phyloP scores from a whole-genome alignment of 2,888 invertebrate species.

The Drosophila paramelanica region DNA sequence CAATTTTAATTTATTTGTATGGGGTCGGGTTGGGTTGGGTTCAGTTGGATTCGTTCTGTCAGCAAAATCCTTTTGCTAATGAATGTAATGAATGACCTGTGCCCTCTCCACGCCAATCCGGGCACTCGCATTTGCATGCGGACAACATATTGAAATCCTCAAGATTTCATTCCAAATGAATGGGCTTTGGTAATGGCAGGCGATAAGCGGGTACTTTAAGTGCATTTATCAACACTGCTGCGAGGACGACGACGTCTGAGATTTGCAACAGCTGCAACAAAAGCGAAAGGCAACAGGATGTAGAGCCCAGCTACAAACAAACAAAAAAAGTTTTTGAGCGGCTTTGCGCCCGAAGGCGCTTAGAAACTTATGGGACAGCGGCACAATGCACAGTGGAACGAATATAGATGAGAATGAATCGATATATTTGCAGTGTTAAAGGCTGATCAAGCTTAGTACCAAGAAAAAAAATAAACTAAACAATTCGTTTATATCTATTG shows the following conservation, averaged over 20 bases:
- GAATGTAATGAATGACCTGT: conserved; percentile 41
- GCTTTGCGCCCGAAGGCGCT: conserved; percentile 53
- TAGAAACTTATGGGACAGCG: conserved; percentile 37
- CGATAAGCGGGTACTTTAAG: conserved; percentile 41
- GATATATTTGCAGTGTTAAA: not conserved
- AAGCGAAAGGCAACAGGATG: conserved; percentile 17
- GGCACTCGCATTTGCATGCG: conserved; percentile 45
- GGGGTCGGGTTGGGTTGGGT: conserved; percentile 11
- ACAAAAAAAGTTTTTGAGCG: conserved; percentile 53
- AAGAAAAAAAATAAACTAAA: too few relatives aligned
- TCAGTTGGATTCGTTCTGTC: conserved; percentile 11
- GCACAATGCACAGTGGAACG: conserved; percentile 1
- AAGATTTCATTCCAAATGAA: conserved; percentile 28
- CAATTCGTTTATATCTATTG: too few relatives aligned
- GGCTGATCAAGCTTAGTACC: too few relatives aligned
- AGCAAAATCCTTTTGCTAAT: conserved; percentile 47
- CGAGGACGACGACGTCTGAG: conserved; percentile 47
- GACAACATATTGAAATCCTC: conserved; percentile 27
- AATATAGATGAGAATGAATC: not conserved
- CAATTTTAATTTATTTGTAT: conserved; percentile 57
- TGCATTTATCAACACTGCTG: conserved; percentile 74
- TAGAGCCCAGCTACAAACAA: conserved; percentile 7
- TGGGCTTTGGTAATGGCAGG: conserved; percentile 25
- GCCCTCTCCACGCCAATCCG: not conserved
- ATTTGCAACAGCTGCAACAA: conserved; percentile 75